These are phyloP conservation scores for Liopterus haemorrhoidalis DNA, from an alignment of 2,888 invertebrate genomes.

Conservation along the genomic window DNA sequence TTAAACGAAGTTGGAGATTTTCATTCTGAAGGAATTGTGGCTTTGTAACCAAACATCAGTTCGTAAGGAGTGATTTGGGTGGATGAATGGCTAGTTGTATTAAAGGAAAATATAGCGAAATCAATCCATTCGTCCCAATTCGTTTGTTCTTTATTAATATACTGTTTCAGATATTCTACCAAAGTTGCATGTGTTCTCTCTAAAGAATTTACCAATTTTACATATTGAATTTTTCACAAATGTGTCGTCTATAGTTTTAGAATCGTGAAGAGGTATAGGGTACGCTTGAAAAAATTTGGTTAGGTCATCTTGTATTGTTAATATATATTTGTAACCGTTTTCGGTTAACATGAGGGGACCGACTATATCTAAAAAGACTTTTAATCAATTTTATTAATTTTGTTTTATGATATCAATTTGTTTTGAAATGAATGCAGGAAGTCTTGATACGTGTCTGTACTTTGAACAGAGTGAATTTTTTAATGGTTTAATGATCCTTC, in stretches of 20 bases:
- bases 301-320: slow-evolving; percentile 40
- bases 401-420: no score
- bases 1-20: slow-evolving; percentile 27
- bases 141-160: slow-evolving; percentile 30
- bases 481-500: no score
- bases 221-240: slow-evolving; percentile 30
- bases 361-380: slow-evolving; percentile 37
- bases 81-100: slow-evolving; percentile 29
- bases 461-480: no score
- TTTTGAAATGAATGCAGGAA: no score
- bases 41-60: slow-evolving; percentile 27
- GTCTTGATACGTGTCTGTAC: no score
- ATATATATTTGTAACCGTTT: slow-evolving; percentile 36
- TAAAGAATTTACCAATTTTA: slow-evolving; percentile 26
- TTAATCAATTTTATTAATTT: no score
- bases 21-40: slow-evolving; percentile 25
- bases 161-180: slow-evolving; percentile 30
- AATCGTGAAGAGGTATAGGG: slow-evolving; percentile 37
- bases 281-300: slow-evolving; percentile 38
- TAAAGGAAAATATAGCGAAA: slow-evolving; percentile 31
- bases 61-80: slow-evolving; percentile 30
- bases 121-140: slow-evolving; percentile 35
- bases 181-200: slow-evolving; percentile 10
- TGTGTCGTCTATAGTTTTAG: slow-evolving; percentile 35
- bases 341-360: slow-evolving; percentile 36